Evolutionary conservation across 2,888 invertebrate species (phyloP).

Genomic region (Spodoptera littoralis): DNA sequence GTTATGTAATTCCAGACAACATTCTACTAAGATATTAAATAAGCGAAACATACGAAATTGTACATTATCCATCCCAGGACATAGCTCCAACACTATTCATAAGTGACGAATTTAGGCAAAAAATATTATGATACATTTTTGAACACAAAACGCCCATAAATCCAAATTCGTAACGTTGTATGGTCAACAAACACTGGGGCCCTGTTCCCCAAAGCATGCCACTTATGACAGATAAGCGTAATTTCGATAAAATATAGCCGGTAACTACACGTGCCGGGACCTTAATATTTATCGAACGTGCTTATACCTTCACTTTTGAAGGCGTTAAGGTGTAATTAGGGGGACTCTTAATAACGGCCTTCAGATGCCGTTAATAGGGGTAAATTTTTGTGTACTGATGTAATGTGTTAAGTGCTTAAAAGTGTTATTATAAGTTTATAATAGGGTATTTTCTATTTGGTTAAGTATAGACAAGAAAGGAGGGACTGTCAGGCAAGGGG

Average conservation of each 20-base stretch:
- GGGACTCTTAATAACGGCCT: constrained; percentile 7
- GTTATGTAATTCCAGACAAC: no score
- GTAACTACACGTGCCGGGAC: constrained; percentile 29
- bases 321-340: constrained; percentile 30
- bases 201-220: not conserved
- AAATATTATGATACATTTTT: no score
- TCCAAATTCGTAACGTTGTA: no score
- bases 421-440: not conserved
- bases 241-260: constrained; percentile 43
- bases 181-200: constrained; percentile 16
- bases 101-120: no score
- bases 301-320: constrained; percentile 7
- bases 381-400: constrained; percentile 6
- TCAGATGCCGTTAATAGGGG: constrained; percentile 17
- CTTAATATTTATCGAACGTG: constrained; percentile 31
- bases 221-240: constrained; percentile 29
- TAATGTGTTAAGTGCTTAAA: not conserved
- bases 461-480: no score
- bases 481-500: no score
- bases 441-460: no score
- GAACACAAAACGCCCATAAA: no score
- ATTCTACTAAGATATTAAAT: no score
- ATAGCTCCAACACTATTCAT: no score
- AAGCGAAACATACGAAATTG: no score
- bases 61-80: no score